Percentiles rank a stretch among this genome's conserved stretches.
Evolutionary conservation across 2,888 invertebrate genomes (phyloP).

Genomic region (Drosophila hamatofila): DNA sequence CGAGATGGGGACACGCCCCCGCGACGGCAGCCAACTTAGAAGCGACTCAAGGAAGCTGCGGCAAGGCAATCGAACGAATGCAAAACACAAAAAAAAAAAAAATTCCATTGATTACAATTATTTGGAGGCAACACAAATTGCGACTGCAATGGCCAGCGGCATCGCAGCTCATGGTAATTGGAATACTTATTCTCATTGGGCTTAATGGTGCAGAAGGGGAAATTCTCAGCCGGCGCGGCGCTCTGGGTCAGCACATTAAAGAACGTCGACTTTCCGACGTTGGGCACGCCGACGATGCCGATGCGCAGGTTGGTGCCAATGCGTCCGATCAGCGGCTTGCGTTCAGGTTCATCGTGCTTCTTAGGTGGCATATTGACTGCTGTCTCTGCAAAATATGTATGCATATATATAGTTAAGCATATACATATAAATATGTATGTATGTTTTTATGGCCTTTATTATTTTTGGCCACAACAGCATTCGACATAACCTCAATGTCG

Average conservation of each 20-base stretch:
- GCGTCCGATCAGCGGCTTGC: constrained; percentile 96
- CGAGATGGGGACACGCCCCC: constrained; percentile 65
- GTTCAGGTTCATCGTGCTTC: constrained; percentile 95
- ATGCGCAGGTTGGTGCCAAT: constrained; percentile 98
- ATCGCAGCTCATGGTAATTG: constrained; percentile 47
- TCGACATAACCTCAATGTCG: constrained; percentile 42
- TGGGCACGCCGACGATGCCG: constrained; percentile 96
- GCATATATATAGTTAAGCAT: not conserved
- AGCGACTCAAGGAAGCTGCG: constrained; percentile 36
- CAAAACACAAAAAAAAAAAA: constrained; percentile 31
- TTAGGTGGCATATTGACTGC: constrained; percentile 88
- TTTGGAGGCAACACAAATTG: constrained; percentile 53
- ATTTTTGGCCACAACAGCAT: constrained; percentile 49
- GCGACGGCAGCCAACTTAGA: constrained; percentile 45
- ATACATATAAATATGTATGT: not conserved
- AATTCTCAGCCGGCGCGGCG: constrained; percentile 98
- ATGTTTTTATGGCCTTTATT: constrained; percentile 17
- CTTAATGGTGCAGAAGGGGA: constrained; percentile 99
- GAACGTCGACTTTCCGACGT: constrained; percentile 99
- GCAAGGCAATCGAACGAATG: constrained; percentile 23
- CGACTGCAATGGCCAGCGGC: constrained; percentile 28
- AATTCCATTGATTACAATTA: constrained; percentile 71
- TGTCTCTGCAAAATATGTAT: not conserved
- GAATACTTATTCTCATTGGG: constrained; percentile 99
- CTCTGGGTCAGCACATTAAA: constrained; percentile 99